Evolutionary conservation across 2,113 vertebrate genomes (phyloP).

Genomic region (Charadrius vociferus): DNA sequence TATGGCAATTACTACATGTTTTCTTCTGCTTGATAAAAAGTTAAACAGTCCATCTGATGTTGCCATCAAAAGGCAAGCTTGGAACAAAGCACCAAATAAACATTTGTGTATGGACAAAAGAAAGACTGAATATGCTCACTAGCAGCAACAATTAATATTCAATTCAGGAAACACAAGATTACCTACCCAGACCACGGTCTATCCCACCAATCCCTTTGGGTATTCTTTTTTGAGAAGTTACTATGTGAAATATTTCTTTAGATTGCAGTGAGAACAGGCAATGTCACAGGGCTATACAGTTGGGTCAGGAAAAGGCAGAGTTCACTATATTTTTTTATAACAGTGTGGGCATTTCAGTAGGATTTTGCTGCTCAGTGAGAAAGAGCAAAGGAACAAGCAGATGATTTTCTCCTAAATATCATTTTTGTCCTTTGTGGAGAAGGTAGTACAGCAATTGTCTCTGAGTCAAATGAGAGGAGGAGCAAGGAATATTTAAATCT

Average conservation of each 20-base stretch:
- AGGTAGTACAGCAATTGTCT: neutral
- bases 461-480: neutral
- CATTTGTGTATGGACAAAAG: neutral
- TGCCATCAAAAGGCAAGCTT: neutral
- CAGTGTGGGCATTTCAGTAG: conserved; percentile 10
- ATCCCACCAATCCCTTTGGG: neutral
- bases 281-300: neutral
- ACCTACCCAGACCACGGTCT: neutral
- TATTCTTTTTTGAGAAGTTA: neutral
- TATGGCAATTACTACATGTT: conserved; percentile 29
- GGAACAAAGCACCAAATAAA: neutral
- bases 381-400: conserved; percentile 4
- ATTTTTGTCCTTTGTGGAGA: neutral
- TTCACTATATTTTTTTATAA: neutral
- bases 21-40: conserved; percentile 16
- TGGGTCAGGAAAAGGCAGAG: neutral
- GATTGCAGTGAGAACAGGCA: neutral
- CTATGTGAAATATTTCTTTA: neutral
- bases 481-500: neutral
- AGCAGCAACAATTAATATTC: neutral
- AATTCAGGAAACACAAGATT: neutral
- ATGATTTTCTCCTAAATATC: neutral
- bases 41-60: conserved; percentile 22
- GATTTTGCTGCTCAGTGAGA: conserved; percentile 42
- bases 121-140: neutral